Percentiles rank a stretch among this genome's conserved stretches.
These are phyloP conservation scores for Delphinus delphis DNA, from an alignment of 2,113 vertebrate species.

Conservation along the genomic window DNA sequence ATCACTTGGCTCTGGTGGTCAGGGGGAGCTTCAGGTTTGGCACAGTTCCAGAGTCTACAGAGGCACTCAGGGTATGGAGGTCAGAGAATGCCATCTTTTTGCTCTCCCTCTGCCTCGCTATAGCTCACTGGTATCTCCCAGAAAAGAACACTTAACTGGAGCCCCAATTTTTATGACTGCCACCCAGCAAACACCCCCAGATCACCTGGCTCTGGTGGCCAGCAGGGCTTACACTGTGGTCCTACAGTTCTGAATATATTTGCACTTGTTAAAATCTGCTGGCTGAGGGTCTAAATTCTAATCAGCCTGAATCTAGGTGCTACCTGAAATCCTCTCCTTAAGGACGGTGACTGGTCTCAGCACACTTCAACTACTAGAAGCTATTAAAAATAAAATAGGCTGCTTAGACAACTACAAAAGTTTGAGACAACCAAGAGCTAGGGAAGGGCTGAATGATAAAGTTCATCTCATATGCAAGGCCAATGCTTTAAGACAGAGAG, in stretches of 20 bases:
- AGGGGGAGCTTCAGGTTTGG: not conserved
- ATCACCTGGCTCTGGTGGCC: not conserved
- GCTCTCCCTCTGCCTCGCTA: not conserved
- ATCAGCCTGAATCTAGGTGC: not conserved
- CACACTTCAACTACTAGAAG: not conserved
- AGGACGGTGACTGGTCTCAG: not conserved
- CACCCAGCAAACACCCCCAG: not conserved
- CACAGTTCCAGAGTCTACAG: not conserved
- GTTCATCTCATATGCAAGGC: not conserved
- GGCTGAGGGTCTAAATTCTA: not conserved
- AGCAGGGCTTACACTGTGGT: not conserved
- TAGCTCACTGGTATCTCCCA: not conserved
- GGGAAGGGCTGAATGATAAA: not conserved
- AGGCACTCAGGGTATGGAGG: not conserved
- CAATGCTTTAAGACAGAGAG: not conserved
- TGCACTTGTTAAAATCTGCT: not conserved
- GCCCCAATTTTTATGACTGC: not conserved
- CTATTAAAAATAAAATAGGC: not conserved
- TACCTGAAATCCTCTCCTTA: not conserved
- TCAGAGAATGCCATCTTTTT: not conserved
- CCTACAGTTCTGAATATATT: not conserved
- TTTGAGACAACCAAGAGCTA: not conserved
- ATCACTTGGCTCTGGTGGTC: too few species aligned
- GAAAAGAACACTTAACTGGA: not conserved
- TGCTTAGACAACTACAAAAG: not conserved